phyloP scores from a whole-genome alignment of 2,888 invertebrate species.

The Pediacus dermestoides region DNA sequence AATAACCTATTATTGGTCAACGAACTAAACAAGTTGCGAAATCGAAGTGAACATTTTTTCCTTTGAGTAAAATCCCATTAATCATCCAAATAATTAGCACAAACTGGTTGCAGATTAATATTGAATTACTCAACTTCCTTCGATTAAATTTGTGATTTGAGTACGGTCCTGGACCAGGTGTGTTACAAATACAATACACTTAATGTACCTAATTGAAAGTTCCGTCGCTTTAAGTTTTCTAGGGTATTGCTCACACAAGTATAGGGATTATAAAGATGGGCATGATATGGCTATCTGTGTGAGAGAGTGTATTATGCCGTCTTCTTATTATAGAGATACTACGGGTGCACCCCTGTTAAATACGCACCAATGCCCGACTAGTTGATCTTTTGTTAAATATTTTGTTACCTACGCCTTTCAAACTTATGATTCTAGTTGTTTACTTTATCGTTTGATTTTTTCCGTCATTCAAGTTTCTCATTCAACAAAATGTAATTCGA shows the following conservation, averaged over 20 bases:
- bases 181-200: slow-evolving; percentile 31
- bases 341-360: no score
- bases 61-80: no score
- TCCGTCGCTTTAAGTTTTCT: slow-evolving; percentile 36
- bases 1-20: no score
- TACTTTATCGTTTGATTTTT: not conserved
- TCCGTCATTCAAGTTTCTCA: slow-evolving; percentile 5
- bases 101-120: no score
- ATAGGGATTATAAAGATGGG: slow-evolving; percentile 2
- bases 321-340: not conserved
- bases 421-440: not conserved
- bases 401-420: slow-evolving; percentile 19
- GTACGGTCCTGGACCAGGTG: slow-evolving; percentile 14
- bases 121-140: slow-evolving; percentile 9
- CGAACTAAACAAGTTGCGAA: no score
- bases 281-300: slow-evolving; percentile 5
- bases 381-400: slow-evolving; percentile 22
- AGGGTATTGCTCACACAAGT: slow-evolving; percentile 17
- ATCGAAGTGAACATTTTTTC: no score
- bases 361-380: slow-evolving; percentile 18
- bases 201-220: slow-evolving; percentile 39
- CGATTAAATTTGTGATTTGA: slow-evolving; percentile 17
- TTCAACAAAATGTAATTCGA: no score
- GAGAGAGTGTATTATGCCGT: slow-evolving; percentile 5
- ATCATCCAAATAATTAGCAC: no score